Percentiles rank a stretch among this genome's conserved stretches.
phyloP scores from a whole-genome alignment of 2,797 vertebrate genomes.

The Podarcis siculus region DNA sequence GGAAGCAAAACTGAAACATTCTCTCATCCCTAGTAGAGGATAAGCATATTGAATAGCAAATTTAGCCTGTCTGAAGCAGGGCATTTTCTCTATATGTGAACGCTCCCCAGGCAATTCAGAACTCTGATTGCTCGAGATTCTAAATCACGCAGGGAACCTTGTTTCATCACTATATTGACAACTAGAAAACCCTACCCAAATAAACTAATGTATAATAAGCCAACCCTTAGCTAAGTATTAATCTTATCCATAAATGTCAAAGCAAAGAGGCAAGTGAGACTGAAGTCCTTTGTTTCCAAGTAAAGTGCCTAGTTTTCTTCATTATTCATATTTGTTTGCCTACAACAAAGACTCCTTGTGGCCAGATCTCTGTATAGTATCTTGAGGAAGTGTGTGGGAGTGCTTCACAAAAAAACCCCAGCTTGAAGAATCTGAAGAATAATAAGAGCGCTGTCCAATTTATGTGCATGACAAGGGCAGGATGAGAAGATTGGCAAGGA shows the following conservation, averaged over 20 bases:
- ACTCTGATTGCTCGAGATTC: too few species aligned
- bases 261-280: not conserved
- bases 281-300: not conserved
- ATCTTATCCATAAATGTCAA: slow-evolving; percentile 34
- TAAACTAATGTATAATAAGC: not conserved
- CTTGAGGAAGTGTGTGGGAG: slow-evolving; percentile 55
- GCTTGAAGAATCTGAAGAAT: slow-evolving; percentile 66
- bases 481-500: slow-evolving; percentile 64
- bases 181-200: not conserved
- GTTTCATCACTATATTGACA: not conserved
- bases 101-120: too few species aligned
- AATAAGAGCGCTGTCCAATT: slow-evolving; percentile 49
- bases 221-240: not conserved
- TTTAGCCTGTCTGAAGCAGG: too few species aligned
- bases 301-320: slow-evolving; percentile 44
- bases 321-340: slow-evolving; percentile 54
- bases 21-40: too few species aligned
- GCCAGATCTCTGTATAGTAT: slow-evolving; percentile 41
- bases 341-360: slow-evolving; percentile 38
- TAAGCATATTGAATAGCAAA: too few species aligned
- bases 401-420: slow-evolving; percentile 43
- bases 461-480: slow-evolving; percentile 46
- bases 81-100: too few species aligned
- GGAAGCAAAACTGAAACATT: too few species aligned
- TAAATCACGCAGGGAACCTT: not conserved